A percentile compares a stretch with the other conserved stretches of the same genome.
phyloP scores from a whole-genome alignment of 2,888 invertebrate genomes.

The Hypena proboscidalis region DNA sequence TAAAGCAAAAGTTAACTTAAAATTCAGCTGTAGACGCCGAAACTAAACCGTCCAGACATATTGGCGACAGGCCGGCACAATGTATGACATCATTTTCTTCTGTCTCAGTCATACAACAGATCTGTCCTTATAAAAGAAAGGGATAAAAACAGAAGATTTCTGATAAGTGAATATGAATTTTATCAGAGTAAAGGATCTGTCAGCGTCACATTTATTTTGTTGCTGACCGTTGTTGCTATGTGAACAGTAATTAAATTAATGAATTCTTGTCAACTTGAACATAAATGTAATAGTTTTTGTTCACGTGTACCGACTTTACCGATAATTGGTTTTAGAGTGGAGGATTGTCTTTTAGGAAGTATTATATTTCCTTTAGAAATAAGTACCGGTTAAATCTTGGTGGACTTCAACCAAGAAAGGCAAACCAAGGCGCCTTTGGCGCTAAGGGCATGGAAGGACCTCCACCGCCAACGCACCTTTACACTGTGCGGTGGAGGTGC shows the following conservation, averaged over 20 bases:
- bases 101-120: constrained; percentile 7
- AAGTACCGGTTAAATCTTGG: no score
- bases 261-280: no score
- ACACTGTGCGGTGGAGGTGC: no score
- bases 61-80: constrained; percentile 33
- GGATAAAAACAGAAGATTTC: constrained; percentile 9
- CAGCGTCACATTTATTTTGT: constrained; percentile 4
- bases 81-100: constrained; percentile 25
- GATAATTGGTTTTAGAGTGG: no score
- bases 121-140: neutral
- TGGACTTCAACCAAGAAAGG: no score
- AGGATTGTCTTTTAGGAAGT: no score
- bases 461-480: no score
- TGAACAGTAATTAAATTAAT: neutral
- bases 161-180: constrained; percentile 16
- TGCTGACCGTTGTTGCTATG: constrained; percentile 16
- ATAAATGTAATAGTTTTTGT: no score
- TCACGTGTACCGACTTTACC: no score
- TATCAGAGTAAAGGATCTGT: constrained; percentile 25
- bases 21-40: constrained; percentile 11
- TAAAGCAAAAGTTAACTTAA: constrained; percentile 1
- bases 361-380: no score
- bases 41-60: constrained; percentile 34
- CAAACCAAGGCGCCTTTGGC: no score
- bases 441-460: no score